Conservation (phyloP, 2,113 vertebrate genomes). For the Odontophorus gujanensis region DNA sequence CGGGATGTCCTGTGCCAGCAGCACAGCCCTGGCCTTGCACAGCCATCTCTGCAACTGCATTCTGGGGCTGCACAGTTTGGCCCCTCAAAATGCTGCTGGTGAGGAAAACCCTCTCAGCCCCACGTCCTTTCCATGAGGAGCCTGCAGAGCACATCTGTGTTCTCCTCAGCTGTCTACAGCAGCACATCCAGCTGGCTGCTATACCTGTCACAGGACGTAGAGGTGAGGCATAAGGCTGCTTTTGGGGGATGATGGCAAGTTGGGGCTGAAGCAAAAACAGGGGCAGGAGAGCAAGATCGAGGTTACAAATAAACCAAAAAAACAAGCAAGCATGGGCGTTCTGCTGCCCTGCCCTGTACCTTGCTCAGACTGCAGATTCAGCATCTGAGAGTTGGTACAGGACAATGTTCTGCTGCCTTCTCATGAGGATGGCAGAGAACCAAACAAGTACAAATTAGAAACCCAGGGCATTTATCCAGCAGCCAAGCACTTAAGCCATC, state of each 20-base stretch:
- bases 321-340: fast-evolving
- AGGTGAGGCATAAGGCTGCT: fast-evolving
- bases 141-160: neutral
- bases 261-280: neutral
- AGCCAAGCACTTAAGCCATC: neutral
- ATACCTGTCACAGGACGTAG: fast-evolving
- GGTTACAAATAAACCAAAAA: neutral
- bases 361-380: neutral
- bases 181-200: neutral
- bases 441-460: neutral
- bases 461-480: neutral
- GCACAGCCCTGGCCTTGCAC: neutral
- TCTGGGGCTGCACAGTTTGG: neutral
- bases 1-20: neutral
- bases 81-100: neutral
- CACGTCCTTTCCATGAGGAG: fast-evolving
- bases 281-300: neutral
- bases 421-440: neutral
- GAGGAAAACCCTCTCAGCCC: neutral
- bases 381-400: fast-evolving
- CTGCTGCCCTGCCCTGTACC: neutral
- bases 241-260: fast-evolving
- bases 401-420: neutral
- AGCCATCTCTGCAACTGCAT: no score
- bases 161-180: fast-evolving